Conservation (phyloP, 1,140 invertebrate genomes). For the Sycophila sp. region DNA sequence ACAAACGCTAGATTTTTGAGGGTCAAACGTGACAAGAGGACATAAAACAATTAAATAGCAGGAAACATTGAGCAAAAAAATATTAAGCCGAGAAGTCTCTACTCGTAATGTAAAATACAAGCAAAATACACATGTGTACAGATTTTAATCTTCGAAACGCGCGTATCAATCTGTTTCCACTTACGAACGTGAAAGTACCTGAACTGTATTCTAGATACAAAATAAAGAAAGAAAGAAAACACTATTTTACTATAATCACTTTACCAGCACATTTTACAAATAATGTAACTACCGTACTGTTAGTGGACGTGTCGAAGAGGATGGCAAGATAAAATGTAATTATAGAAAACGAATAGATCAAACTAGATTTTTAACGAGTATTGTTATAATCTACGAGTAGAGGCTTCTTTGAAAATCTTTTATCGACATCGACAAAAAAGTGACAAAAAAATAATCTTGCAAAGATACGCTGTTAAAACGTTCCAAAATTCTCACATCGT, state of each 20-base stretch:
- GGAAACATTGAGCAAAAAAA: slow-evolving; percentile 20
- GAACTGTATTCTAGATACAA: slow-evolving; percentile 40
- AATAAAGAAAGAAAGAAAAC: slow-evolving; percentile 49
- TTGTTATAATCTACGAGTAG: slow-evolving; percentile 40
- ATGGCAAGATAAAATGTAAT: neutral
- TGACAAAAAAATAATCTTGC: slow-evolving; percentile 23
- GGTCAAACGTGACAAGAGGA: slow-evolving; percentile 44
- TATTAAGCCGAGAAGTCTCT: slow-evolving; percentile 15
- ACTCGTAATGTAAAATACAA: slow-evolving; percentile 11
- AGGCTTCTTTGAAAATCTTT: slow-evolving; percentile 13
- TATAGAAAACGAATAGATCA: slow-evolving; percentile 24
- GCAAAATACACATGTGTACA: slow-evolving; percentile 21
- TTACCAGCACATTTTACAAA: slow-evolving; percentile 54
- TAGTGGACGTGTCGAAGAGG: neutral
- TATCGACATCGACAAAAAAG: slow-evolving; percentile 1
- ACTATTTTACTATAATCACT: slow-evolving; percentile 62
- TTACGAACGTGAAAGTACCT: slow-evolving; percentile 56
- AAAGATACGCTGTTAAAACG: slow-evolving; percentile 29
- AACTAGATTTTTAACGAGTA: slow-evolving; percentile 34
- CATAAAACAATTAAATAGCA: slow-evolving; percentile 29
- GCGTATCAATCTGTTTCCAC: slow-evolving; percentile 45
- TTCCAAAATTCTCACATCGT: slow-evolving; percentile 57
- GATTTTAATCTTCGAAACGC: slow-evolving; percentile 29
- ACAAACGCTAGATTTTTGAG: slow-evolving; percentile 51
- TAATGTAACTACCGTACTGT: slow-evolving; percentile 39